Base-by-base conservation (phyloP, 2,797 vertebrate genomes). In the Crenuchus spilurus region DNA sequence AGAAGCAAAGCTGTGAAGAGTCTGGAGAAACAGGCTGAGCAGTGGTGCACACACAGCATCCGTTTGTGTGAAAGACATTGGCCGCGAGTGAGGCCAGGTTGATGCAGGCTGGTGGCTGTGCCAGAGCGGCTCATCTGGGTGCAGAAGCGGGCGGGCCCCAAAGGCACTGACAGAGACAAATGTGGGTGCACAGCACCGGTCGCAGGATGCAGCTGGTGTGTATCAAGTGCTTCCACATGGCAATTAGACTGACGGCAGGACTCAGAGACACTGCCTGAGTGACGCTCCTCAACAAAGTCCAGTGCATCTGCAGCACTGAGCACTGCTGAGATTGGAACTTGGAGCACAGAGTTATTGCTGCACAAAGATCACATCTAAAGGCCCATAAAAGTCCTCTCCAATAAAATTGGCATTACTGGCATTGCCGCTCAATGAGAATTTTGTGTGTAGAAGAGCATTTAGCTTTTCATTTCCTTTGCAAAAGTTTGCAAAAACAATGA, bases 171-270 rank as follows among this genome's bases (percentile, higher is more conserved):
- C 89, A 86, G 85, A 91, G 87, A 90, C 87, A 89, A 91, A 91
- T 91, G 86, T 78, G 82, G 76, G 85, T 86, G 86, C 83, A 76
- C 79, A 87, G 81, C 28, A 62, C 70, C 37, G 83, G 89, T 90
- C 90, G 79, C 87, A 89, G 88, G 90, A 90, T 90, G 89, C 92
- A 93, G 91, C 91, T 92, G 92, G 88, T 80, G 74, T 66, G 65
- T 83, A 87, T 91, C 88, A 88, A 92, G 85, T 74, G 84, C 89
- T 84, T 90, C 87, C 87, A 87, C 87, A 83, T 87, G 85, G 84
- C 87, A 88, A 87, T 91, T 88, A 90, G 78, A 84, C 80, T 66
- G 82, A 87, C 80, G 86, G 83, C 87, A 81, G 78, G 85, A 80
- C 84, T 80, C 80, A 42, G 60, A 64, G 58, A 74, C 68, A 61